These are phyloP conservation scores for Drosophila grimshawi DNA, from an alignment of 1,140 invertebrate species.

Conservation along the genomic window DNA sequence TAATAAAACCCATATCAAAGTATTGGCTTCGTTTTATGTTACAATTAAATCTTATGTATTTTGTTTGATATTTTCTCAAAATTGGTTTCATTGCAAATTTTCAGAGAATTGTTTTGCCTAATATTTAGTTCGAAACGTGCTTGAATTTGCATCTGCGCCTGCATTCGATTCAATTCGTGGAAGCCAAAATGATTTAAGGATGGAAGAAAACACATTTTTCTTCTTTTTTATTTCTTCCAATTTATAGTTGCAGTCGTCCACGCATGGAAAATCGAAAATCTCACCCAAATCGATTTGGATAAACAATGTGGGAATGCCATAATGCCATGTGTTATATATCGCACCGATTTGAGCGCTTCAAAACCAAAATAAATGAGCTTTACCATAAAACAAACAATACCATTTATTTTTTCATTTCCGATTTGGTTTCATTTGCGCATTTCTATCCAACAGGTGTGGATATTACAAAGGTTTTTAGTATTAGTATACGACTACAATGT, in stretches of 20 bases:
- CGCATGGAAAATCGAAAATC: conserved; percentile 19
- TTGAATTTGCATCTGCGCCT: conserved; percentile 40
- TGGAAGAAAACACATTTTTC: conserved; percentile 21
- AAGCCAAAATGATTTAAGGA: conserved; percentile 28
- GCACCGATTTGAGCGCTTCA: conserved; percentile 36
- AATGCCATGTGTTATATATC: conserved; percentile 60
- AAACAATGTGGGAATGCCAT: conserved; percentile 44
- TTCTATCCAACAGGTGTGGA: conserved; percentile 43
- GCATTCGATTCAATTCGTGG: conserved; percentile 12
- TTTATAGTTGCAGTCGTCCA: conserved; percentile 59
- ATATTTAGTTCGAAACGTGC: conserved; percentile 40
- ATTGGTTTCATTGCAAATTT: conserved; percentile 29
- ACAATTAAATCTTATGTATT: conserved; percentile 34
- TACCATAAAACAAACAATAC: conserved; percentile 53
- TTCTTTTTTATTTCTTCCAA: conserved; percentile 22
- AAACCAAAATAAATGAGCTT: conserved; percentile 46
- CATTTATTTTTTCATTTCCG: conserved; percentile 56
- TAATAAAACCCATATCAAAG: conserved; percentile 9
- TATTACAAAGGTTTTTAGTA: conserved; percentile 32
- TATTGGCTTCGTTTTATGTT: conserved; percentile 23
- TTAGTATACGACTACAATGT: conserved; percentile 19
- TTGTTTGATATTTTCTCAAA: neutral
- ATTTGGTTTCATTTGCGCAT: conserved; percentile 23
- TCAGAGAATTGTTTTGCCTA: conserved; percentile 27
- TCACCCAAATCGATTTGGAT: conserved; percentile 41